Evolutionary conservation across 2,888 invertebrate genomes (phyloP).

Genomic region (Scaptodrosophila latifasciaeformis): DNA sequence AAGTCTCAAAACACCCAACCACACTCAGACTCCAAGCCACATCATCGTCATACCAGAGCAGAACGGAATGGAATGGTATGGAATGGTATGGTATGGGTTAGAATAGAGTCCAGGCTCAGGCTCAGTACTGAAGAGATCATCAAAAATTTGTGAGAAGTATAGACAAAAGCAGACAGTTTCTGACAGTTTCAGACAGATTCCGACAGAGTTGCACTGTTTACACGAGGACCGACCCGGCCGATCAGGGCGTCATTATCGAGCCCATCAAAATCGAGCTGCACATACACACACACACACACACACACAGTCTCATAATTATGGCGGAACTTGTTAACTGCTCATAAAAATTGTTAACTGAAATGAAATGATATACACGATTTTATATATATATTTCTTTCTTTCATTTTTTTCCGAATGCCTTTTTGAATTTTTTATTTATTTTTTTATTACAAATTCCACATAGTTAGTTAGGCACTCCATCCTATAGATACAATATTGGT

Average conservation of each 20-base stretch:
- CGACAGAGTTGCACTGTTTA: background rate
- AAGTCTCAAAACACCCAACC: constrained; percentile 19
- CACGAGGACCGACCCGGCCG: constrained; percentile 7
- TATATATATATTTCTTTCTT: background rate
- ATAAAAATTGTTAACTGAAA: constrained; percentile 36
- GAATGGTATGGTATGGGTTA: background rate
- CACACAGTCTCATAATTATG: constrained; percentile 36
- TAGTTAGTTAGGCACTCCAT: too few relatives aligned
- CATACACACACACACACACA: too few relatives aligned
- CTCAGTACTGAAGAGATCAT: too few relatives aligned
- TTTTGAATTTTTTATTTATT: background rate
- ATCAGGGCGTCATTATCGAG: constrained; percentile 30
- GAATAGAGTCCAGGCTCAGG: too few relatives aligned
- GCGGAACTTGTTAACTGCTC: constrained; percentile 42
- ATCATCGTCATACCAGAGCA: too few relatives aligned
- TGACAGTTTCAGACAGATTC: too few relatives aligned
- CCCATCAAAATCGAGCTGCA: constrained; percentile 5
- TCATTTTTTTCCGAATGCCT: constrained; percentile 4
- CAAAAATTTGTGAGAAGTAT: too few relatives aligned
- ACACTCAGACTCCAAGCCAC: too few relatives aligned
- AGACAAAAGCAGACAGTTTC: too few relatives aligned
- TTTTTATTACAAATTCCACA: background rate
- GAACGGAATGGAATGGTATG: background rate
- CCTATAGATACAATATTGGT: too few relatives aligned
- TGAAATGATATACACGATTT: constrained; percentile 43